Evolutionary conservation across 2,888 invertebrate species (phyloP).

Genomic region (Tenthredo amoena): DNA sequence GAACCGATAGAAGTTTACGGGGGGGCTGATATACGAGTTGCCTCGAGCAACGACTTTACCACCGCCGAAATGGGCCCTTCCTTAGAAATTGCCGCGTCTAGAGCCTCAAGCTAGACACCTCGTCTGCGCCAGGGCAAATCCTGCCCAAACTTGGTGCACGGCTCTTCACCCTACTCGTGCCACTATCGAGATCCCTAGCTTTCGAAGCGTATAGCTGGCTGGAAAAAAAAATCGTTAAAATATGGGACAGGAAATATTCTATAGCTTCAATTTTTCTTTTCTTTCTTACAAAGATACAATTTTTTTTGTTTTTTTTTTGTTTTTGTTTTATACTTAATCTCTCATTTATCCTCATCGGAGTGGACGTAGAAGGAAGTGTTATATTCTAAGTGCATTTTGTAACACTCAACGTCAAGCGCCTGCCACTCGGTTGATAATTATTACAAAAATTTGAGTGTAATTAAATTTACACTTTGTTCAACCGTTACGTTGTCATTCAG

Average conservation of each 20-base stretch:
- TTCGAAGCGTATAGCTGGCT: background rate
- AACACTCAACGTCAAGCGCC: no score
- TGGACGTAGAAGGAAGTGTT: no score
- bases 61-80: conserved; percentile 66
- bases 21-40: conserved; percentile 57
- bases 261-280: background rate
- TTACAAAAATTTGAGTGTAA: no score
- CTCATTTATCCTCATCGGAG: background rate
- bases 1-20: conserved; percentile 68
- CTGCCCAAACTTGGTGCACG: background rate
- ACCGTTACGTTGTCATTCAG: no score
- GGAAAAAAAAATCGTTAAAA: background rate
- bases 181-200: background rate
- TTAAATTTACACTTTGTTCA: no score
- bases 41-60: conserved; percentile 67
- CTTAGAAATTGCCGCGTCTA: conserved; percentile 50
- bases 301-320: background rate
- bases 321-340: background rate
- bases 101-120: conserved; percentile 42
- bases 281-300: background rate
- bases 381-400: no score
- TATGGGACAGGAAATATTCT: background rate
- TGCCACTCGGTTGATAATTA: no score
- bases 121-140: conserved; percentile 33
- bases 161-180: background rate